Evolutionary conservation across 2,888 invertebrate species (phyloP).

Genomic region (Philhelius pedissequus): DNA sequence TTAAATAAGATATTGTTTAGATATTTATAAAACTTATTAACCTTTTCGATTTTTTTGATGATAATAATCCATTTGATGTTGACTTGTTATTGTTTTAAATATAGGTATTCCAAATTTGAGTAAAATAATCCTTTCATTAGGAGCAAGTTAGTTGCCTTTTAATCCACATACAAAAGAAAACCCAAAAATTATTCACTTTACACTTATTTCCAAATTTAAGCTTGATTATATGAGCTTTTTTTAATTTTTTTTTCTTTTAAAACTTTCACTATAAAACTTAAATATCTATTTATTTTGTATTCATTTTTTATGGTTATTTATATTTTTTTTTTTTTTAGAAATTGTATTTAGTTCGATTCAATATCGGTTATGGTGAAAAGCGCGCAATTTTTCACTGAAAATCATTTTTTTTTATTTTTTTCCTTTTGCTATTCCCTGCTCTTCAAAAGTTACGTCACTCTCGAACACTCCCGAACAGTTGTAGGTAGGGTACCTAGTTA

Average conservation of each 20-base stretch:
- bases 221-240: not conserved
- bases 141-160: constrained; percentile 15
- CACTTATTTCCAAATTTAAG: constrained; percentile 15
- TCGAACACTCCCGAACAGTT: constrained; percentile 59
- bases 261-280: not conserved
- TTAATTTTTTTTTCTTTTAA: not conserved
- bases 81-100: not conserved
- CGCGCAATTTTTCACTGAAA: constrained; percentile 43
- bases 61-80: constrained; percentile 49
- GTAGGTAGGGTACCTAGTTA: constrained; percentile 7
- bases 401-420: constrained; percentile 6
- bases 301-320: constrained; percentile 1
- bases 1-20: not conserved
- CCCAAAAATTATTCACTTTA: constrained; percentile 23
- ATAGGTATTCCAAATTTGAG: constrained; percentile 47
- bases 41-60: constrained; percentile 40
- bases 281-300: not conserved
- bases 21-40: not conserved
- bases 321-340: not conserved
- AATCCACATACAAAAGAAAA: constrained; percentile 48
- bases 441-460: constrained; percentile 59
- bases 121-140: constrained; percentile 38
- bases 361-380: constrained; percentile 23
- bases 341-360: not conserved
- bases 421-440: constrained; percentile 3